These are phyloP conservation scores for Drosophila tristis DNA, from an alignment of 1,140 invertebrate genomes.

Conservation along the genomic window DNA sequence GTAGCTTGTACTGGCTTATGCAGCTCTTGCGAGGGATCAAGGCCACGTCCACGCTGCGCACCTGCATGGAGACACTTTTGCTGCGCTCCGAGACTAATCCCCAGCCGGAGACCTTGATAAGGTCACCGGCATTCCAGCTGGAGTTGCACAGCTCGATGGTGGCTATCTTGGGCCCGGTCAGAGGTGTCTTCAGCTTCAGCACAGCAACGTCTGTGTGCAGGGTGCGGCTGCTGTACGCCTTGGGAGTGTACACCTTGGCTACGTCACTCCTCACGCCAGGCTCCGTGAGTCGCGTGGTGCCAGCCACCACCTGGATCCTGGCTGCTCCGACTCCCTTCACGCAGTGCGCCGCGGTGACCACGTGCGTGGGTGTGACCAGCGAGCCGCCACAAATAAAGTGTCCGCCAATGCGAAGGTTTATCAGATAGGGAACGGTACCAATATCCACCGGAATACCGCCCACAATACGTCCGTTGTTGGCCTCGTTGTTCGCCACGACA, in stretches of 20 bases:
- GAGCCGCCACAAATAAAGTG: slow-evolving; percentile 68
- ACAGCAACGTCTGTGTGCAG: slow-evolving; percentile 70
- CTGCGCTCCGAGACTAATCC: slow-evolving; percentile 47
- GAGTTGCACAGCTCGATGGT: slow-evolving; percentile 65
- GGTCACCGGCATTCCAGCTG: slow-evolving; percentile 51
- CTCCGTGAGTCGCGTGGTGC: slow-evolving; percentile 50
- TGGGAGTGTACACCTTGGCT: slow-evolving; percentile 63
- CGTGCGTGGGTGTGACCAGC: slow-evolving; percentile 57
- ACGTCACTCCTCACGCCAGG: slow-evolving; percentile 49
- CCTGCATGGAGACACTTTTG: slow-evolving; percentile 48
- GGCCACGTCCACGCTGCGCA: slow-evolving; percentile 69
- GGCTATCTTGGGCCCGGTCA: slow-evolving; percentile 58
- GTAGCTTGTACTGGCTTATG: slow-evolving; percentile 53
- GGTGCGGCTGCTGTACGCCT: slow-evolving; percentile 59
- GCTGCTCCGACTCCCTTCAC: slow-evolving; percentile 61
- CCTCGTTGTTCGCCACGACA: slow-evolving; percentile 36
- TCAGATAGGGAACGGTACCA: slow-evolving; percentile 61
- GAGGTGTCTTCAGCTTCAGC: slow-evolving; percentile 55
- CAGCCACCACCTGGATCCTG: slow-evolving; percentile 58
- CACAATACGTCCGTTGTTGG: slow-evolving; percentile 59
- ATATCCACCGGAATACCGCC: slow-evolving; percentile 64
- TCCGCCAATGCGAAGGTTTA: slow-evolving; percentile 58
- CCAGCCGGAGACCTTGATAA: slow-evolving; percentile 75
- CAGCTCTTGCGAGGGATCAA: slow-evolving; percentile 59
- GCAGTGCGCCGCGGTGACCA: slow-evolving; percentile 72